These are phyloP conservation scores for Ivindomyrus marchei DNA, from an alignment of 2,113 vertebrate species.

Conservation along the genomic window DNA sequence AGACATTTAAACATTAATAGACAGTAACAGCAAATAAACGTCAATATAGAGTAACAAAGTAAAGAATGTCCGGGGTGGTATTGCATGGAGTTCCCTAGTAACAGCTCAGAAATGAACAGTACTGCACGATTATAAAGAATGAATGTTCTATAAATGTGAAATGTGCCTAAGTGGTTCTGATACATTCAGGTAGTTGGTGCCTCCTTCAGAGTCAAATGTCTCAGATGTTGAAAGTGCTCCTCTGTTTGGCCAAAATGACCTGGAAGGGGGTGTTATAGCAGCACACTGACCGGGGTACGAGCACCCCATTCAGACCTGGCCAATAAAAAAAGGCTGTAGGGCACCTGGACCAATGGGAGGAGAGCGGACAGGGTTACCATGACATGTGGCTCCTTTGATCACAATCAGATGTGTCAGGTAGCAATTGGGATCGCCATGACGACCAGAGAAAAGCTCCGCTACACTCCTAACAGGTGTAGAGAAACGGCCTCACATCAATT, in stretches of 20 bases:
- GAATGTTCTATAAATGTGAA: neutral
- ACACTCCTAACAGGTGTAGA: neutral
- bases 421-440: neutral
- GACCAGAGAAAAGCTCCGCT: neutral
- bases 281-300: neutral
- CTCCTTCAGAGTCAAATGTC: neutral
- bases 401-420: neutral
- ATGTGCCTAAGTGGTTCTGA: neutral
- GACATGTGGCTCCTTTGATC: conserved; percentile 1
- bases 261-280: neutral
- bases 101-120: neutral
- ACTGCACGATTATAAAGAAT: neutral
- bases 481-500: neutral
- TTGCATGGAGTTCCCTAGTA: neutral
- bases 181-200: neutral
- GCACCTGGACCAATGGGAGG: neutral
- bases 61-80: neutral
- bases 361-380: neutral
- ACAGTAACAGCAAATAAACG: neutral
- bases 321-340: neutral
- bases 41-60: neutral
- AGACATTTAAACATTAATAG: neutral
- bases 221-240: neutral
- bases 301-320: neutral
- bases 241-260: neutral